Evolutionary conservation across 2,888 invertebrate species (phyloP).

Genomic region (Torymus tubicola): DNA sequence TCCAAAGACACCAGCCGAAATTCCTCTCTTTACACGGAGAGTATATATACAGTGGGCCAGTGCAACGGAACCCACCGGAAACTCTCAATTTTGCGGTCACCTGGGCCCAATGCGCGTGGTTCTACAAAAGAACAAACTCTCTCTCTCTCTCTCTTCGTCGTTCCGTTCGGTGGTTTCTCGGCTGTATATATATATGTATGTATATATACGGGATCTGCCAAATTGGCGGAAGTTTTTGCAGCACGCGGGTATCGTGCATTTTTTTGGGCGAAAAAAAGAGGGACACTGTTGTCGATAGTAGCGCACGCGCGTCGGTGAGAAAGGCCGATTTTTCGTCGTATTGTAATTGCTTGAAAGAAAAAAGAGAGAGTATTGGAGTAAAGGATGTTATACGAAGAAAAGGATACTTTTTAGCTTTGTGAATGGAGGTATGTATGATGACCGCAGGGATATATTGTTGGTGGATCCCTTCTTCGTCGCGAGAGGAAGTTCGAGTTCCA

Average conservation of each 20-base stretch:
- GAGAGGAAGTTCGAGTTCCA: no score
- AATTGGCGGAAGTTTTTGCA: conserved; percentile 54
- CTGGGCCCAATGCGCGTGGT: conserved; percentile 11
- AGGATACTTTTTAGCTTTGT: no score
- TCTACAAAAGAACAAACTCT: conserved; percentile 2
- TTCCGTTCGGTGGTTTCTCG: conserved; percentile 23
- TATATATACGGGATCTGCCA: background rate
- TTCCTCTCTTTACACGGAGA: conserved; percentile 28
- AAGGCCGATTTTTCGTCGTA: background rate
- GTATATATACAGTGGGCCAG: background rate
- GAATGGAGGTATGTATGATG: no score
- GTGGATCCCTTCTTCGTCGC: no score
- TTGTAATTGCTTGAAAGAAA: conserved; percentile 7
- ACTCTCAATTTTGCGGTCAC: conserved; percentile 70
- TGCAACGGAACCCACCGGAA: conserved; percentile 60
- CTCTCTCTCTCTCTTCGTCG: background rate
- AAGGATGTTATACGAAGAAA: no score
- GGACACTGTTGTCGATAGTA: conserved; percentile 19
- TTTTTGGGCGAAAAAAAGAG: conserved; percentile 14
- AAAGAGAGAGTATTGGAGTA: background rate
- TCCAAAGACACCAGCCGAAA: conserved; percentile 24
- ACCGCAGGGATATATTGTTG: no score
- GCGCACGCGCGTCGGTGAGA: background rate
- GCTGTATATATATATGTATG: background rate
- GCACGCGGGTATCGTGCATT: conserved; percentile 6